Base-by-base conservation (phyloP, 2,113 vertebrate species). In the Ictalurus furcatus region DNA sequence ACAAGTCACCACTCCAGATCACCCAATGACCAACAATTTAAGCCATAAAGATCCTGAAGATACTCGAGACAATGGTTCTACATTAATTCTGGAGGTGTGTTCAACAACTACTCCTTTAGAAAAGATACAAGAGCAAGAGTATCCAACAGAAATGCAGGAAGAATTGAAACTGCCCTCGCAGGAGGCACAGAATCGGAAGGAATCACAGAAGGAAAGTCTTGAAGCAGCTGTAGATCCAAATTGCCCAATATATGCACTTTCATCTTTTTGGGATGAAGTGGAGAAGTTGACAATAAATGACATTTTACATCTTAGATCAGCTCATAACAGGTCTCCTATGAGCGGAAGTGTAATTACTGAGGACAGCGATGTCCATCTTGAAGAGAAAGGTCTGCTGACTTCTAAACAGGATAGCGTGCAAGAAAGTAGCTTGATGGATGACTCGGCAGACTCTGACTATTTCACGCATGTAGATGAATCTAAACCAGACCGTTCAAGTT, bases 221-320 rank as follows among this genome's bases (percentile, higher is more conserved):
- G 92, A 91, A 9, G 58, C 90, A 86, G 85, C 91, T 3, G 59
- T 85, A 0, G 93, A 92, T n/a, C 82, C 91, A 71, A 30, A 86
- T 86, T 93, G 58, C 28, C 93, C 94, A 0, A 92, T 96, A 71
- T 96, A 92, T 19, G 94, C 95, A 30, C 95, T 96, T 86, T 96
- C 96, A 52, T 90, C 93, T 14, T 96, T 96, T 87, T 96, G 96
- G 96, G 93, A 96, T 44, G 95, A 96, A 91, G 96, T 96, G 95
- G 96, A 96, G 92, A 96, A 96, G 90, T 52, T 96, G 61, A 96
- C 96, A 0, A 96, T 96, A 87, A 95, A 95, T 81, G 95, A 96
- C 78, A 95, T 96, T 89, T 92, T 96, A 84, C 93, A 95, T 73
- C 92, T 96, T 1, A 94, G 91, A 89, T 87, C 90, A 90, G 44